Percentiles rank a stretch among this genome's conserved stretches.
Evolutionary conservation across 2,113 vertebrate species (phyloP).

Genomic region (Okapia johnstoni): DNA sequence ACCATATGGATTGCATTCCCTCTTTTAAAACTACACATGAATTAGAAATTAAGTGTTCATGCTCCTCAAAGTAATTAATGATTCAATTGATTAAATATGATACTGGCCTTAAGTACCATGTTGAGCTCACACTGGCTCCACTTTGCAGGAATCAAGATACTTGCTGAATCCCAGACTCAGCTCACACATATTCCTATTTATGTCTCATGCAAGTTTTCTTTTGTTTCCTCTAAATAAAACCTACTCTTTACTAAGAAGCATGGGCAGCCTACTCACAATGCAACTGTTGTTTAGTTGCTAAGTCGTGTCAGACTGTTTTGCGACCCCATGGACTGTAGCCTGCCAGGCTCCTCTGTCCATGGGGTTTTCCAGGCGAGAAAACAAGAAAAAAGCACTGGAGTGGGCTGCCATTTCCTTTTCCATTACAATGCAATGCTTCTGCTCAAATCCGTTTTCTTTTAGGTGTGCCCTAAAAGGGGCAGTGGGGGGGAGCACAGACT

Average conservation of each 20-base stretch:
- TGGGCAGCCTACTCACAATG: neutral
- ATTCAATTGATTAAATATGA: slow-evolving; percentile 52
- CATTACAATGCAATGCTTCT: neutral
- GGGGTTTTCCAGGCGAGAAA: neutral
- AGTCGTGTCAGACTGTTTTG: neutral
- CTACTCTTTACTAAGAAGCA: neutral
- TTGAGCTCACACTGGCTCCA: slow-evolving; percentile 14
- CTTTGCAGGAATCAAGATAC: neutral
- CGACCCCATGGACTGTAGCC: neutral
- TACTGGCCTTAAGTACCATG: neutral
- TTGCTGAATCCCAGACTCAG: neutral
- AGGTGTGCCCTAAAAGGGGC: neutral
- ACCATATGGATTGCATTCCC: slow-evolving; percentile 57
- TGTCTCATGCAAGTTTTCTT: neutral
- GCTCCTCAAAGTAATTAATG: slow-evolving; percentile 53
- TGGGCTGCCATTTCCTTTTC: neutral
- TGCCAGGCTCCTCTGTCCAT: neutral
- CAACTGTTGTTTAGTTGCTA: neutral
- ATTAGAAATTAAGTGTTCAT: slow-evolving; percentile 56
- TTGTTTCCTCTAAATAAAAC: neutral
- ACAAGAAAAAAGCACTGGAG: neutral
- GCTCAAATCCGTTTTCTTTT: neutral
- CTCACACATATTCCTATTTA: neutral
- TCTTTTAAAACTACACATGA: slow-evolving; percentile 40
- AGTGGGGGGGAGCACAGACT: neutral